Evolutionary conservation across 53 echinoderm and acorn worm species (phyloP).

Genomic region (Paelopatides confundens): DNA sequence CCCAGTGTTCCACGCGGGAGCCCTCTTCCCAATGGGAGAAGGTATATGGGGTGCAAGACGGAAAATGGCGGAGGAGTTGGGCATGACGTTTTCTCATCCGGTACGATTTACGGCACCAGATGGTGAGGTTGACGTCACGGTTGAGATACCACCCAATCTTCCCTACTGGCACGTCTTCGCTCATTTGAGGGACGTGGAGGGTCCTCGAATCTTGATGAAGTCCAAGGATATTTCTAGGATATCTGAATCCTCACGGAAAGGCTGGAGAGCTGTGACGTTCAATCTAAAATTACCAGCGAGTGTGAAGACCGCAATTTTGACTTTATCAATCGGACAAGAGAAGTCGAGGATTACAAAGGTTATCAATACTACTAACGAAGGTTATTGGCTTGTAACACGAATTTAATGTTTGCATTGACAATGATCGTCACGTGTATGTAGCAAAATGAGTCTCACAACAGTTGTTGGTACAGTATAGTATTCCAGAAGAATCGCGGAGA

Average conservation of each 20-base stretch:
- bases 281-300: neutral
- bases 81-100: conserved; percentile 35
- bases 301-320: conserved; percentile 21
- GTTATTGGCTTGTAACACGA: conserved; percentile 28
- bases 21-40: neutral
- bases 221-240: conserved; percentile 16
- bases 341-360: conserved; percentile 14
- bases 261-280: conserved; percentile 19
- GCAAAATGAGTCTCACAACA: no score
- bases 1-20: conserved; percentile 1
- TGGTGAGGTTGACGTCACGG: conserved; percentile 10
- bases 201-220: conserved; percentile 2
- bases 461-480: no score
- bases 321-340: conserved; percentile 5
- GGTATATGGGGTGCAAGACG: conserved; percentile 22
- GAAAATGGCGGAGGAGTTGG: conserved; percentile 10
- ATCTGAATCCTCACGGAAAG: neutral
- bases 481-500: no score
- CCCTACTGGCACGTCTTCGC: conserved; percentile 23
- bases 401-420: no score
- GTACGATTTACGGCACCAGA: neutral
- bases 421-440: no score
- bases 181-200: conserved; percentile 20
- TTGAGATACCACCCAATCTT: conserved; percentile 32
- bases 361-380: conserved; percentile 30